phyloP scores from a whole-genome alignment of 2,888 invertebrate species.

The Ichneumoninae sp. region DNA sequence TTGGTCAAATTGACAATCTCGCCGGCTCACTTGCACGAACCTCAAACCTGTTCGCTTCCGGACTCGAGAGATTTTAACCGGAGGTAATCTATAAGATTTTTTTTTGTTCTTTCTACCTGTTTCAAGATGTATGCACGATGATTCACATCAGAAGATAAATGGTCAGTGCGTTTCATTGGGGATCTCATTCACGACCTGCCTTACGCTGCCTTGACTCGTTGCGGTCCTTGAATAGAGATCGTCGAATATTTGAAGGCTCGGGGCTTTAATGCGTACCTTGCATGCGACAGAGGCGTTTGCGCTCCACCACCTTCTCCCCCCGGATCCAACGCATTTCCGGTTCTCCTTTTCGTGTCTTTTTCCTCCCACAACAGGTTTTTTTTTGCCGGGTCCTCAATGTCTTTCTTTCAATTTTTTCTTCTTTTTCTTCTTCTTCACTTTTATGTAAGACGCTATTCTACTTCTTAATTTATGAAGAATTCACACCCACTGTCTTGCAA shows the following conservation, averaged over 20 bases:
- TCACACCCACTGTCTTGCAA: constrained; percentile 1
- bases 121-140: constrained; percentile 3
- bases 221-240: constrained; percentile 59
- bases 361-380: background rate
- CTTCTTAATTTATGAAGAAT: background rate
- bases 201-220: constrained; percentile 33
- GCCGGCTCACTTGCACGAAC: background rate
- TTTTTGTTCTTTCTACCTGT: background rate
- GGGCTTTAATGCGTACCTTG: constrained; percentile 6
- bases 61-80: background rate
- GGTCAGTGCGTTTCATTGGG: constrained; percentile 30
- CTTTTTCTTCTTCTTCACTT: background rate
- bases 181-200: constrained; percentile 49
- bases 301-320: background rate
- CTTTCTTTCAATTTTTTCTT: background rate
- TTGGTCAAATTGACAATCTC: constrained; percentile 24
- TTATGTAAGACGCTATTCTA: background rate
- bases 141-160: constrained; percentile 14
- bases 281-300: constrained; percentile 1
- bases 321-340: constrained; percentile 33
- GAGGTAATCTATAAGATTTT: background rate
- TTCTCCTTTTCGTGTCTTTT: background rate
- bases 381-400: background rate
- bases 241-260: constrained; percentile 33
- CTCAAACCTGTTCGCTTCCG: constrained; percentile 18